phyloP scores from a whole-genome alignment of 2,888 invertebrate species.

The Temnothorax ravouxi region DNA sequence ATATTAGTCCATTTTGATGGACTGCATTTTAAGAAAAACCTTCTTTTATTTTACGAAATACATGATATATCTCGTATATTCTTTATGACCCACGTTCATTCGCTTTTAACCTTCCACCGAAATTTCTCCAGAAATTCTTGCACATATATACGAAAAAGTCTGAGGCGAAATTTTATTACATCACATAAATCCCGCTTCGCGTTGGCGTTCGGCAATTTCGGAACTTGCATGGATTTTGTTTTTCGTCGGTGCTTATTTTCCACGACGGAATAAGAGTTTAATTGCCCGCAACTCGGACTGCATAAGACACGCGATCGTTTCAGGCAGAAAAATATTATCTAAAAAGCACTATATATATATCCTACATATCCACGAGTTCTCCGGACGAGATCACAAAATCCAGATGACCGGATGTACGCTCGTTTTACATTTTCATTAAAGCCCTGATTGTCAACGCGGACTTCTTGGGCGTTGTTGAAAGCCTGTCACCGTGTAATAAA shows the following conservation, averaged over 20 bases:
- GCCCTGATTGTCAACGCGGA: slow-evolving; percentile 53
- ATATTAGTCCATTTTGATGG: background rate
- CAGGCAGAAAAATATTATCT: slow-evolving; percentile 58
- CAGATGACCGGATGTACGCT: slow-evolving; percentile 29
- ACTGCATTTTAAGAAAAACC: background rate
- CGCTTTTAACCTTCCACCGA: slow-evolving; percentile 9
- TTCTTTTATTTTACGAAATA: background rate
- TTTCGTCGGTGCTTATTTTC: slow-evolving; percentile 28
- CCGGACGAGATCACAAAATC: slow-evolving; percentile 33
- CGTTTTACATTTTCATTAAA: slow-evolving; percentile 72
- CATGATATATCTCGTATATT: slow-evolving; percentile 1
- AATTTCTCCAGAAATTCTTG: slow-evolving; percentile 20
- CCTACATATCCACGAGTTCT: slow-evolving; percentile 21
- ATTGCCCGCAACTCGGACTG: slow-evolving; percentile 12
- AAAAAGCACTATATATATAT: background rate
- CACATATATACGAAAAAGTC: background rate
- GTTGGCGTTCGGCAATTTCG: slow-evolving; percentile 30
- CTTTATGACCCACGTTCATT: background rate
- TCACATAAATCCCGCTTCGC: slow-evolving; percentile 16
- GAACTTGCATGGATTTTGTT: slow-evolving; percentile 30
- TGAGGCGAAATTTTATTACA: slow-evolving; percentile 17
- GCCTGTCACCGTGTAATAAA: slow-evolving; percentile 69
- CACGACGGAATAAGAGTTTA: slow-evolving; percentile 16
- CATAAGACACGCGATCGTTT: slow-evolving; percentile 22
- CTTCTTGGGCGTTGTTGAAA: slow-evolving; percentile 38